Evolutionary conservation across 2,888 invertebrate species (phyloP).

Genomic region (Phengaris arion): DNA sequence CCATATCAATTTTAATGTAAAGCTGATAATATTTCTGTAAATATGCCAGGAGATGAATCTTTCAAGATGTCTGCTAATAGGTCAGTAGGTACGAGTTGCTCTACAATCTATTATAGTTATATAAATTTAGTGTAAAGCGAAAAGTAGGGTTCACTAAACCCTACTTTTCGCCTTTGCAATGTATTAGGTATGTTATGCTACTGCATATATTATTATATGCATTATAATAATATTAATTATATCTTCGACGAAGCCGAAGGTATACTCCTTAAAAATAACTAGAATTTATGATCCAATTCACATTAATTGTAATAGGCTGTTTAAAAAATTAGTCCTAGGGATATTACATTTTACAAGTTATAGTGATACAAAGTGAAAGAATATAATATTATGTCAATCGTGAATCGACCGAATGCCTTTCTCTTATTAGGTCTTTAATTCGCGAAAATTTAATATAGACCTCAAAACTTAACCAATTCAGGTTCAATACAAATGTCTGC

Average conservation of each 20-base stretch:
- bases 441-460: not conserved
- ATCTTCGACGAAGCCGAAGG: too few relatives aligned
- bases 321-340: too few relatives aligned
- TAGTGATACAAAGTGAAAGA: too few relatives aligned
- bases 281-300: too few relatives aligned
- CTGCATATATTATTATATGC: too few relatives aligned
- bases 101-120: not conserved
- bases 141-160: not conserved
- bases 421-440: not conserved
- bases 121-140: not conserved
- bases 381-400: too few relatives aligned
- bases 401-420: not conserved
- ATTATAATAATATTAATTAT: too few relatives aligned
- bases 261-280: too few relatives aligned
- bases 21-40: constrained; percentile 14
- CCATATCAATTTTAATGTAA: not conserved
- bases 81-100: not conserved
- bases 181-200: not conserved
- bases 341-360: too few relatives aligned
- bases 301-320: too few relatives aligned
- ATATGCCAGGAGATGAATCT: constrained; percentile 1
- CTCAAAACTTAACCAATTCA: not conserved
- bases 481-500: not conserved
- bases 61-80: not conserved
- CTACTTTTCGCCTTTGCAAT: not conserved